These are phyloP conservation scores for Stomatorhinus walkeri DNA, from an alignment of 2,797 vertebrate genomes.

Conservation along the genomic window DNA sequence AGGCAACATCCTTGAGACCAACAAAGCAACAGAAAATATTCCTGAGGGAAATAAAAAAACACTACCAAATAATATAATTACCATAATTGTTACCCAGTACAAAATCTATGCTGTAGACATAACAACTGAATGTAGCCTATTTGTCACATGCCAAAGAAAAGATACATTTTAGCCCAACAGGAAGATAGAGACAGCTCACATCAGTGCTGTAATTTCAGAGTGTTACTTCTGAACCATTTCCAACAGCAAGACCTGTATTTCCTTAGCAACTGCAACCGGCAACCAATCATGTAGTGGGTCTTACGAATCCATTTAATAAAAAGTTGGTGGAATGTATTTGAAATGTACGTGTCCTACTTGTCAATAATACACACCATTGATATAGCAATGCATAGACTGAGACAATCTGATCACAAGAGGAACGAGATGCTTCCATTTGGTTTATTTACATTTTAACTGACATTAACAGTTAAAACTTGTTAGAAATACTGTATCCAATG, in stretches of 20 bases:
- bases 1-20: not conserved
- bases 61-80: not conserved
- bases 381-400: not conserved
- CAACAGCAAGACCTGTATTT: not conserved
- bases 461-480: conserved; percentile 8
- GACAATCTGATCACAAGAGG: not conserved
- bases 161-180: not conserved
- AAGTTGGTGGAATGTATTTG: not conserved
- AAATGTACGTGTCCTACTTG: not conserved
- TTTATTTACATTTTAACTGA: conserved; percentile 15
- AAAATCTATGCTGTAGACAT: not conserved
- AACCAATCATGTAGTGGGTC: not conserved
- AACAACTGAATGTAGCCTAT: not conserved
- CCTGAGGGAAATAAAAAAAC: not conserved
- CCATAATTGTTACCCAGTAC: not conserved
- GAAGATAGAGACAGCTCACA: not conserved
- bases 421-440: not conserved
- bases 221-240: not conserved
- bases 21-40: not conserved
- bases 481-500: conserved; percentile 2
- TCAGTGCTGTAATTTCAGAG: not conserved
- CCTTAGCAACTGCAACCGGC: not conserved
- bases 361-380: not conserved
- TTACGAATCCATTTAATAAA: not conserved
- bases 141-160: not conserved